Evolutionary conservation across 2,797 vertebrate genomes (phyloP), one percentile per base, ranked within the genome.

Genomic region (Gallinago nigripennis): DNA sequence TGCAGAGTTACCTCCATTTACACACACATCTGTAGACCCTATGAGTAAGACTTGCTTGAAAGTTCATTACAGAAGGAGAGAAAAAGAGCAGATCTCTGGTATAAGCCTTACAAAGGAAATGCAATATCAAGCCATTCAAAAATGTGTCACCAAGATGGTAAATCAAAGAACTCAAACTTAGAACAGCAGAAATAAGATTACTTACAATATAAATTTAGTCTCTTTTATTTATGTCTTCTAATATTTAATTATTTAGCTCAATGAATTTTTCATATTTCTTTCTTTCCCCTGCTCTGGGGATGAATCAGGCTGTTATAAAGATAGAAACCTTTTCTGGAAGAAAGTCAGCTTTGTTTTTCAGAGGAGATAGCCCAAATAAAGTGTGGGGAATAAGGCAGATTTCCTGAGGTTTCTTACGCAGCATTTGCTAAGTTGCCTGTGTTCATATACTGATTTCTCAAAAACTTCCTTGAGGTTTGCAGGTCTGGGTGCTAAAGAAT

Each of bases 81-180:
- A 33, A n/a, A 37, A 53, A 75, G 50, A 71, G 18, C 5, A 31
- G 23, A 53, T 8, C 27, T 90, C 56, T 63, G 21, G 21, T 37
- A 27, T 13, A 30, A 6, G 33, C 3, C 9, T 83, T 28, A 51
- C 8, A 60, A 46, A 56, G 25, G 33, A 83, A 68, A 30, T 20
- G 15, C 19, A 43, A 28, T 31, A 53, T 9, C 6, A 16, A 73
- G 13, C 11, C 51, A 25, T 33, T 61, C 5, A 65, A n/a, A 77
- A 48, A 69, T 0, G 0, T 20, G 14, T 28, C 20, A 66, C 0
- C 0, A 83, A 88, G 13, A 46, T 17, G 37, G 7, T 51, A 58
- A 48, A 75, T 65, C 46, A 76, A 89, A 71, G 31, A 82, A 85
- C n/a, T 75, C 50, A 51, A 66, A 68, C 20, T 64, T 39, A 69